phyloP scores from a whole-genome alignment of 1,140 invertebrate species.

The Diorhabda sublineata region DNA sequence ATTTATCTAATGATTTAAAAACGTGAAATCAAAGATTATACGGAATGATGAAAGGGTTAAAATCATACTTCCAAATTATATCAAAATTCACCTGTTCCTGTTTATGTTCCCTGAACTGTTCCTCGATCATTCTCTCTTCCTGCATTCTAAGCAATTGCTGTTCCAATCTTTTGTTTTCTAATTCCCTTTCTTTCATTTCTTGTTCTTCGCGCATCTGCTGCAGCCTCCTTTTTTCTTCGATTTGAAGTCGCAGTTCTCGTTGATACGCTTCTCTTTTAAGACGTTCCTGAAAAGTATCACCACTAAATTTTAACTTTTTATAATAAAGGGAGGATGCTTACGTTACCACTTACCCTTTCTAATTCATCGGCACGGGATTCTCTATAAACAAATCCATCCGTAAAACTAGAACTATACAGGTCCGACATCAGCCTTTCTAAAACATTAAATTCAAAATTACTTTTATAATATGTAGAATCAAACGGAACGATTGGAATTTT shows the following conservation, averaged over 20 bases:
- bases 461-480: background rate
- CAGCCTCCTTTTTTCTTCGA: slow-evolving; percentile 44
- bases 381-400: slow-evolving; percentile 43
- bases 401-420: slow-evolving; percentile 37
- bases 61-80: too few species aligned
- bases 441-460: slow-evolving; percentile 12
- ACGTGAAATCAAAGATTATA: too few species aligned
- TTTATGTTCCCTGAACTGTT: slow-evolving; percentile 34
- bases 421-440: slow-evolving; percentile 38
- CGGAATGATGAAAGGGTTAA: too few species aligned
- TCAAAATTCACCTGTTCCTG: slow-evolving; percentile 30
- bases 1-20: too few species aligned
- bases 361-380: slow-evolving; percentile 38
- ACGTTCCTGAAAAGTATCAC: slow-evolving; percentile 36
- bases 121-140: slow-evolving; percentile 50
- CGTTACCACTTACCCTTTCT: slow-evolving; percentile 37
- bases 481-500: background rate
- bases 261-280: slow-evolving; percentile 44
- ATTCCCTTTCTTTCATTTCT: slow-evolving; percentile 46
- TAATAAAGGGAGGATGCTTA: background rate
- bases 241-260: slow-evolving; percentile 42
- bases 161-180: slow-evolving; percentile 53
- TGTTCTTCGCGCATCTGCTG: slow-evolving; percentile 42
- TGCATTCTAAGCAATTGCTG: slow-evolving; percentile 53
- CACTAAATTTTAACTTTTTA: slow-evolving; percentile 13